phyloP scores from a whole-genome alignment of 2,888 invertebrate species.

The Camptogramma bilineatum region DNA sequence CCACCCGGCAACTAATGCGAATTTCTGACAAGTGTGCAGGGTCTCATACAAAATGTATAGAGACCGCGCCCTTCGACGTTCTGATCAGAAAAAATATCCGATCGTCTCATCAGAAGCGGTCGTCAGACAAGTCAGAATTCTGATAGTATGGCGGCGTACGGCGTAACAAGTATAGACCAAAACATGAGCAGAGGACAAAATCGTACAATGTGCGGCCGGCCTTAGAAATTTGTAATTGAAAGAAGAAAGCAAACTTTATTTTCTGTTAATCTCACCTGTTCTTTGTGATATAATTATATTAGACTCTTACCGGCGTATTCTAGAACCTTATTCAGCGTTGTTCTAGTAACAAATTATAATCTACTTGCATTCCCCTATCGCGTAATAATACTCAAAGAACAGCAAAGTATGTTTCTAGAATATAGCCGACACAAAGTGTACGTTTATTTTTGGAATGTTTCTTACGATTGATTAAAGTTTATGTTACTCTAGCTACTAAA shows the following conservation, averaged over 20 bases:
- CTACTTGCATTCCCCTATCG: neutral
- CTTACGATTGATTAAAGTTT: constrained; percentile 40
- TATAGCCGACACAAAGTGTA: constrained; percentile 31
- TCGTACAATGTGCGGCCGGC: too few relatives aligned
- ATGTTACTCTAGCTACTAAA: constrained; percentile 35
- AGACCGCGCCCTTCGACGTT: too few relatives aligned
- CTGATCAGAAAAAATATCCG: too few relatives aligned
- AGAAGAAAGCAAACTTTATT: constrained; percentile 37
- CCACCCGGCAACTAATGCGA: too few relatives aligned
- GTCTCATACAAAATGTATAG: too few relatives aligned
- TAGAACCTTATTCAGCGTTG: constrained; percentile 17
- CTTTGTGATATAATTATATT: constrained; percentile 61
- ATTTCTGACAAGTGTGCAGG: too few relatives aligned
- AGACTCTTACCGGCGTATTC: constrained; percentile 18
- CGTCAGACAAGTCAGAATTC: too few relatives aligned
- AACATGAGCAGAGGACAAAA: too few relatives aligned
- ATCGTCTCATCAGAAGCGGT: too few relatives aligned
- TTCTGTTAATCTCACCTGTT: constrained; percentile 61
- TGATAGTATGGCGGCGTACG: too few relatives aligned
- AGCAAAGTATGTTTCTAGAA: constrained; percentile 3
- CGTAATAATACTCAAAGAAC: neutral
- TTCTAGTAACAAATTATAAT: neutral
- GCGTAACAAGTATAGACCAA: too few relatives aligned
- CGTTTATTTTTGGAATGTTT: constrained; percentile 44
- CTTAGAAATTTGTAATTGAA: constrained; percentile 19